Percentiles rank a stretch among this genome's conserved stretches.
phyloP scores from a whole-genome alignment of 2,797 vertebrate species.

The Chloroceryle inda region DNA sequence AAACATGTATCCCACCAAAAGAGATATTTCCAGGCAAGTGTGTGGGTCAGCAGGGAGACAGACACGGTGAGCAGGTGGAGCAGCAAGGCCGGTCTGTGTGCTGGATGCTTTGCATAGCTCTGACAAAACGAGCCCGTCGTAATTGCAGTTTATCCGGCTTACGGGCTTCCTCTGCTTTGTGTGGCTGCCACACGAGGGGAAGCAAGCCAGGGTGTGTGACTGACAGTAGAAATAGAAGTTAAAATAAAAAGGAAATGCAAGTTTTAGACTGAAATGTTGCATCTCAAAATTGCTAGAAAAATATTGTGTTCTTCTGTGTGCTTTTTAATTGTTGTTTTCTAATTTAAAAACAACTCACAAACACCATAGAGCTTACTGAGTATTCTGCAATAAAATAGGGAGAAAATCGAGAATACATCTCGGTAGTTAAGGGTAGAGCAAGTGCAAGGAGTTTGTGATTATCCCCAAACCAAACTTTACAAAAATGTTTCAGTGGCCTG shows the following conservation, averaged over 20 bases:
- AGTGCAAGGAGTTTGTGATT: background rate
- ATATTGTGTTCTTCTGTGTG: background rate
- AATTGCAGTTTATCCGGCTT: conserved; percentile 1
- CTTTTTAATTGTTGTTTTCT: background rate
- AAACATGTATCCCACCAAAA: background rate
- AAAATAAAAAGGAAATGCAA: background rate
- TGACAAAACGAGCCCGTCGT: background rate
- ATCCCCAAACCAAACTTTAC: background rate
- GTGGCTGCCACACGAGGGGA: background rate
- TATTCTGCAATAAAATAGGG: background rate
- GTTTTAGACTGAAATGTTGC: background rate
- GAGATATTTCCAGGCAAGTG: fast-evolving
- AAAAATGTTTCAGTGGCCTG: background rate
- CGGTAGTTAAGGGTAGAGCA: background rate
- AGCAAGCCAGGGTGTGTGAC: background rate
- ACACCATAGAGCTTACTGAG: background rate
- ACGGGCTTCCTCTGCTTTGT: background rate
- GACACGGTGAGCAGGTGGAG: background rate
- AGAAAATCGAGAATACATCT: background rate
- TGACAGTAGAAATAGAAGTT: background rate
- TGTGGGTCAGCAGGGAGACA: background rate
- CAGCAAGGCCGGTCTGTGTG: background rate
- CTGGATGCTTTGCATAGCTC: conserved; percentile 10
- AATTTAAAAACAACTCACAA: background rate
- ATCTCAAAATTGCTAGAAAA: background rate